Percentiles rank a stretch among this genome's conserved stretches.
These are phyloP conservation scores for Osmerus mordax DNA, from an alignment of 2,113 vertebrate species.

Conservation along the genomic window DNA sequence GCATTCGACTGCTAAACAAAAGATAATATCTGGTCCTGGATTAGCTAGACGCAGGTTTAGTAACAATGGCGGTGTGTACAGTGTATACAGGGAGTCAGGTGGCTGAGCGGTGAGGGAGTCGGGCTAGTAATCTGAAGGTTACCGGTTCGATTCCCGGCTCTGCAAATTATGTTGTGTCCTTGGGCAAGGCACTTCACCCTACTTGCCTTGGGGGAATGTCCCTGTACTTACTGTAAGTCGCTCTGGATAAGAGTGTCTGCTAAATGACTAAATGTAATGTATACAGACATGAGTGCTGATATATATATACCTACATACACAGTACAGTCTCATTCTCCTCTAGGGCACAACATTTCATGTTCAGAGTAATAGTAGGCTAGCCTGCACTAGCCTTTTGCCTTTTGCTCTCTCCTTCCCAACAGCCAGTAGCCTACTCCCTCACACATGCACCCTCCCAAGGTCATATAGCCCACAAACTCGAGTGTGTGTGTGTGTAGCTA, in stretches of 20 bases:
- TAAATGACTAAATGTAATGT: neutral
- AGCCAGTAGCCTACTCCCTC: neutral
- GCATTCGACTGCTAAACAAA: too few relatives aligned
- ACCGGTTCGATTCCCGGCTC: too few relatives aligned
- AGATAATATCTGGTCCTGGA: too few relatives aligned
- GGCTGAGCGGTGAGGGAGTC: too few relatives aligned
- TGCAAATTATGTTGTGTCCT: too few relatives aligned
- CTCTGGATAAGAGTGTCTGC: too few relatives aligned
- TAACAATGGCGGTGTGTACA: constrained; percentile 30
- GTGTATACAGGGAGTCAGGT: neutral
- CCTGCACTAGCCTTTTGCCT: constrained; percentile 47
- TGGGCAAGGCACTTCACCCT: too few relatives aligned
- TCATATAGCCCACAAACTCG: constrained; percentile 33
- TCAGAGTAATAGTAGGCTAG: constrained; percentile 63
- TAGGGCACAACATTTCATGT: constrained; percentile 42
- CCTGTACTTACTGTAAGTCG: too few relatives aligned
- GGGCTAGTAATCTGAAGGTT: too few relatives aligned
- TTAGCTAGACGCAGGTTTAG: constrained; percentile 8
- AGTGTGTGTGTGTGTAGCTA: constrained; percentile 21
- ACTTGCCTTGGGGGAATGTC: too few relatives aligned
- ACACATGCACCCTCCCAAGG: constrained; percentile 49
- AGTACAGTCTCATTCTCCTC: constrained; percentile 30
- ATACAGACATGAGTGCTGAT: neutral
- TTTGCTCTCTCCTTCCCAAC: constrained; percentile 30
- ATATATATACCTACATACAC: constrained; percentile 25